Conservation (phyloP, 2,888 invertebrate species). For the Temnothorax unifasciatus region DNA sequence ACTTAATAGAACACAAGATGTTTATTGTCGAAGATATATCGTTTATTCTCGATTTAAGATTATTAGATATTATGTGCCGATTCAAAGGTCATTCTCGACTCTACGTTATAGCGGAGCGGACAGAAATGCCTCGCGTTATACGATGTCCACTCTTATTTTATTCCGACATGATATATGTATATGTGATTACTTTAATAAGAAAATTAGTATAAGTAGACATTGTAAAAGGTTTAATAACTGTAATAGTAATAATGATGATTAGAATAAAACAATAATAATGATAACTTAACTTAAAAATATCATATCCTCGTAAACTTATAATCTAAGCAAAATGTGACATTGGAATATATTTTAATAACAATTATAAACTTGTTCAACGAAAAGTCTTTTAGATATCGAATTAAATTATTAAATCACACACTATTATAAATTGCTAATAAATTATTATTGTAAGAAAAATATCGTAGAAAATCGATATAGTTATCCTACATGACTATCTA, state of each 20-base stretch:
- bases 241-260: background rate
- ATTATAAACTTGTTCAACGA: background rate
- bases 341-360: background rate
- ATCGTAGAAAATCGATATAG: background rate
- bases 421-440: background rate
- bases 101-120: background rate
- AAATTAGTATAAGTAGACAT: background rate
- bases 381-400: background rate
- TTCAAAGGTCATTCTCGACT: conserved; percentile 53
- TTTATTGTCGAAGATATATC: conserved; percentile 22
- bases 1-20: conserved; percentile 15
- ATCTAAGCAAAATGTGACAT: background rate
- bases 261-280: background rate
- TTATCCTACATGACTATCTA: background rate
- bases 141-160: background rate
- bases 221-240: conserved; percentile 1
- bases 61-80: conserved; percentile 52
- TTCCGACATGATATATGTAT: background rate
- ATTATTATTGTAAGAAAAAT: conserved; percentile 2
- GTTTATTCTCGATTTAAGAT: conserved; percentile 49
- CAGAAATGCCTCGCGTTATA: background rate
- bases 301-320: background rate
- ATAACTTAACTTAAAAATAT: background rate
- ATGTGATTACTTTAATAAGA: background rate
- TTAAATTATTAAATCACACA: background rate